Evolutionary conservation across 2,888 invertebrate genomes (phyloP).

Genomic region (Eupithecia centaureata): DNA sequence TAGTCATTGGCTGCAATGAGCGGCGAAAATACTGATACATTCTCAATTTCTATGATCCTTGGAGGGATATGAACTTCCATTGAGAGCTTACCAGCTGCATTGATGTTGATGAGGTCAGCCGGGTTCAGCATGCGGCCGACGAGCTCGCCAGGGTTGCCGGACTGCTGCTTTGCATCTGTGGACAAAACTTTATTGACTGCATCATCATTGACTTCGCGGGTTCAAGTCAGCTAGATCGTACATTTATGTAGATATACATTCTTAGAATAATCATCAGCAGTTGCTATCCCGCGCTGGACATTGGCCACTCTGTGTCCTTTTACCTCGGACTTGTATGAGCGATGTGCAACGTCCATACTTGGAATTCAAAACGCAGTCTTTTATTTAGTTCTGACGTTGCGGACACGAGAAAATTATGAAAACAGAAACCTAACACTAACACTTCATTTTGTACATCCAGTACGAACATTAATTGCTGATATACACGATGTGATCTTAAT

Average conservation of each 20-base stretch:
- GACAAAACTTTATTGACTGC: not conserved
- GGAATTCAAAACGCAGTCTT: no score
- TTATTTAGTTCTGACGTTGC: no score
- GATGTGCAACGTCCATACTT: not conserved
- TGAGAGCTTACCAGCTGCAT: slow-evolving; percentile 38
- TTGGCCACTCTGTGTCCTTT: not conserved
- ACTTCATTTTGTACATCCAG: not conserved
- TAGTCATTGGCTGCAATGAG: not conserved
- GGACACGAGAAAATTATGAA: no score
- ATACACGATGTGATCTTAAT: no score
- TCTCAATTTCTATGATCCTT: not conserved
- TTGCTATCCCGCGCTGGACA: not conserved
- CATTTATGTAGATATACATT: not conserved
- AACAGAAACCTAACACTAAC: no score
- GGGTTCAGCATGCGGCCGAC: slow-evolving; percentile 48
- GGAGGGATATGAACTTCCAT: not conserved
- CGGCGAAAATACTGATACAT: not conserved
- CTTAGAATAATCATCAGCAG: not conserved
- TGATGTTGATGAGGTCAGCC: slow-evolving; percentile 39
- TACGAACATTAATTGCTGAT: not conserved
- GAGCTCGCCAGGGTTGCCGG: not conserved
- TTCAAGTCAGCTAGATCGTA: not conserved
- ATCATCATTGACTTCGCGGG: not conserved
- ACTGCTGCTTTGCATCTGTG: not conserved
- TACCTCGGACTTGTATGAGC: not conserved